phyloP scores from a whole-genome alignment of 2,113 vertebrate genomes.

The Poicephalus gulielmi region DNA sequence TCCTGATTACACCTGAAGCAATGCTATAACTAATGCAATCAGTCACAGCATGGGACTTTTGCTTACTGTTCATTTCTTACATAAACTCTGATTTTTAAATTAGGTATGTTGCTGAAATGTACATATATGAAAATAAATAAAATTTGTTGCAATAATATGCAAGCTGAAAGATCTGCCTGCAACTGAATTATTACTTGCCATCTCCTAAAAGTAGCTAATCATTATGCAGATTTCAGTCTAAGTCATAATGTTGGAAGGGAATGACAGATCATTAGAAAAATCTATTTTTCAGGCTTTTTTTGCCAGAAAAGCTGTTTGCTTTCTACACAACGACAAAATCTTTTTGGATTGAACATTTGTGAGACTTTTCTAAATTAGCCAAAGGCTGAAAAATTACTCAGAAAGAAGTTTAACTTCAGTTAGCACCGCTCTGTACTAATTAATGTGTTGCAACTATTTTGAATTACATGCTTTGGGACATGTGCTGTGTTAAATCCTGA shows the following conservation, averaged over 20 bases:
- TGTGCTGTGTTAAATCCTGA: background rate
- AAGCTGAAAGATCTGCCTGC: background rate
- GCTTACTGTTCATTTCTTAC: conserved; percentile 27
- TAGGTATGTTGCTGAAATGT: conserved; percentile 51
- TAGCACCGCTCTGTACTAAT: background rate
- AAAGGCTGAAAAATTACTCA: background rate
- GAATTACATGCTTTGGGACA: background rate
- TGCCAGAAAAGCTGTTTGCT: background rate
- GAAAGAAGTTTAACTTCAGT: background rate
- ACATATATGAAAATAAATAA: conserved; percentile 44
- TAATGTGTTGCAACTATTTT: background rate
- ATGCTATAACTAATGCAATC: conserved; percentile 65
- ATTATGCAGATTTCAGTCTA: background rate
- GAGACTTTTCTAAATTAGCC: background rate
- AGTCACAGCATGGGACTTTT: conserved; percentile 56
- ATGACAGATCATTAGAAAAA: background rate
- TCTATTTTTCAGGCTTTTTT: conserved; percentile 1
- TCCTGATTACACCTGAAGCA: conserved; percentile 72
- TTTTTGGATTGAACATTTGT: background rate
- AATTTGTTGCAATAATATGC: conserved; percentile 26
- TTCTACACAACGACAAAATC: background rate
- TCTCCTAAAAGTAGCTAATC: conserved; percentile 43
- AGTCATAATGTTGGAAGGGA: background rate
- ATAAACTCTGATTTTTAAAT: conserved; percentile 49
- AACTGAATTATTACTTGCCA: background rate